phyloP scores from a whole-genome alignment of 2,797 vertebrate genomes.

The Trematomus bernacchii region DNA sequence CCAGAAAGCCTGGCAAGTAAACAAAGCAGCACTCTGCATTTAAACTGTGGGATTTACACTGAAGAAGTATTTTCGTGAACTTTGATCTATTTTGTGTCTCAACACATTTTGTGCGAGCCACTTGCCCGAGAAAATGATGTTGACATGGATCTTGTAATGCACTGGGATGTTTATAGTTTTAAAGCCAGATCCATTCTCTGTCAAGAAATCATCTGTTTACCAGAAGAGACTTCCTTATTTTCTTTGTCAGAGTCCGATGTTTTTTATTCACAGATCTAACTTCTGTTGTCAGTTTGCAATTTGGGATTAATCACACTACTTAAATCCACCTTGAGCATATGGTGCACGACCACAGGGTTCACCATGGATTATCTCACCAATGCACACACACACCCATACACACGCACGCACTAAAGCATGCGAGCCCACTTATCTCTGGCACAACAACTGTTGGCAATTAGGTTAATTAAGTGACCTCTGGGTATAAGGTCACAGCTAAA shows the following conservation, averaged over 20 bases:
- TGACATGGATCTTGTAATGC: constrained; percentile 23
- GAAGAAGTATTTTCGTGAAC: neutral
- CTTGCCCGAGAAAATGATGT: neutral
- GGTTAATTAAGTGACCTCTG: constrained; percentile 75
- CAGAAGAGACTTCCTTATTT: constrained; percentile 21
- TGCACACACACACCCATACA: constrained; percentile 23
- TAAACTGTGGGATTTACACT: neutral
- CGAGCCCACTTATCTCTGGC: constrained; percentile 60
- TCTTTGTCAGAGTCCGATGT: constrained; percentile 11
- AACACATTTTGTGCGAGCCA: neutral
- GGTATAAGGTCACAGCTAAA: constrained; percentile 65
- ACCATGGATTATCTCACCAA: constrained; percentile 58
- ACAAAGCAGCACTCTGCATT: neutral
- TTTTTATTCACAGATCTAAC: constrained; percentile 46
- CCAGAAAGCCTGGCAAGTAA: neutral
- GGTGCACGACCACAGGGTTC: constrained; percentile 44
- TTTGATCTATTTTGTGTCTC: neutral
- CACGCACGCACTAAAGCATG: constrained; percentile 19
- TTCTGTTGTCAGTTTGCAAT: constrained; percentile 64
- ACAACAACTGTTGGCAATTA: constrained; percentile 70
- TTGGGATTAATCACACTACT: constrained; percentile 64
- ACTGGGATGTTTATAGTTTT: constrained; percentile 16
- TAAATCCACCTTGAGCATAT: constrained; percentile 74
- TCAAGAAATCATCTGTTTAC: constrained; percentile 12
- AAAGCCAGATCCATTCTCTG: neutral